Evolutionary conservation across 2,888 invertebrate species (phyloP).

Genomic region (Anodontia alba): DNA sequence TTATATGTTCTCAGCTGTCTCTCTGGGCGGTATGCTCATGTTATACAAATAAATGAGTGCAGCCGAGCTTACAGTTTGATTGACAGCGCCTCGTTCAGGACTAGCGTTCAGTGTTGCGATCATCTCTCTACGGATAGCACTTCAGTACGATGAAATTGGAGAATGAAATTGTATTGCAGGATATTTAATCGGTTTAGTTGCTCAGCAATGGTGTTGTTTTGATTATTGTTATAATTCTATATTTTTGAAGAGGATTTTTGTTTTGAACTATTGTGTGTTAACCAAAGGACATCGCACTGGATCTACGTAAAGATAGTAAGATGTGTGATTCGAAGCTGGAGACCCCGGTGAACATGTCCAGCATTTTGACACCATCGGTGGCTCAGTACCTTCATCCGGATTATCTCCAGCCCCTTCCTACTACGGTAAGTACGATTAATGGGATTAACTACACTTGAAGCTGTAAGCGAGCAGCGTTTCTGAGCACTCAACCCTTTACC

Average conservation of each 20-base stretch:
- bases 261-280: too few relatives aligned
- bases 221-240: not conserved
- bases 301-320: not conserved
- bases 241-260: not conserved
- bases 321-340: constrained; percentile 58
- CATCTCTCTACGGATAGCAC: constrained; percentile 40
- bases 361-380: constrained; percentile 93
- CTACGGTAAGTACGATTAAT: constrained; percentile 94
- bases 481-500: not conserved
- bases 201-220: not conserved
- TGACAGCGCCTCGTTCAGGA: constrained; percentile 50
- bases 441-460: too few relatives aligned
- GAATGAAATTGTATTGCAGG: not conserved
- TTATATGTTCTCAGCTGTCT: constrained; percentile 45
- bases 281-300: not conserved
- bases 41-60: constrained; percentile 65
- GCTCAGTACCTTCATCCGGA: constrained; percentile 98
- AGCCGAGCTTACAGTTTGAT: constrained; percentile 56
- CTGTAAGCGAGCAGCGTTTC: not conserved
- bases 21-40: constrained; percentile 63
- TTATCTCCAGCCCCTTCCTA: constrained; percentile 96
- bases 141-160: constrained; percentile 12
- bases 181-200: not conserved
- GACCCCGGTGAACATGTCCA: constrained; percentile 53
- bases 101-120: constrained; percentile 55